These are phyloP conservation scores for Dasypolia templi DNA, from an alignment of 2,888 invertebrate species.

Conservation along the genomic window DNA sequence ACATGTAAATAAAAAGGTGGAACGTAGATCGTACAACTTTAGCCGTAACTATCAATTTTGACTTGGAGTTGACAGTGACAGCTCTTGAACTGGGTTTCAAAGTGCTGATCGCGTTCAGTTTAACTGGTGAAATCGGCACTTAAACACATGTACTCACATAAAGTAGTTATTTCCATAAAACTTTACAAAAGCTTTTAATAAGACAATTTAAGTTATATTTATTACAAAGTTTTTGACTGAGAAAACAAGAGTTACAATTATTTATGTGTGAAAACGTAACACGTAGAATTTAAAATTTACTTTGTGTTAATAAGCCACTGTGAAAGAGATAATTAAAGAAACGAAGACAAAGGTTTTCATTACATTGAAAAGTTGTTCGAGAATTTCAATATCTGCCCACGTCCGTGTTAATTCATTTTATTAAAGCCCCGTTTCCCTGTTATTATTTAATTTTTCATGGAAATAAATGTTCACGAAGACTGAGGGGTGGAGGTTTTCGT, in stretches of 20 bases:
- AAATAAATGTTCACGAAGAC: slow-evolving; percentile 32
- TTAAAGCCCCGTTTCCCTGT: slow-evolving; percentile 29
- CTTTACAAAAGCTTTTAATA: not conserved
- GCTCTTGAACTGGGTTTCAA: no score
- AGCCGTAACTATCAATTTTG: no score
- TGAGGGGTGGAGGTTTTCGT: slow-evolving; percentile 9
- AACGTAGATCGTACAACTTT: no score
- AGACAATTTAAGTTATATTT: not conserved
- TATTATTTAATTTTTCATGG: slow-evolving; percentile 21
- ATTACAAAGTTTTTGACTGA: not conserved
- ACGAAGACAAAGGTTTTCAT: slow-evolving; percentile 5
- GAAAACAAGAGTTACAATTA: not conserved
- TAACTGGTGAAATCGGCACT: no score
- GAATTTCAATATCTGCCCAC: slow-evolving; percentile 13
- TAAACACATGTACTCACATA: no score
- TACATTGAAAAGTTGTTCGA: slow-evolving; percentile 6
- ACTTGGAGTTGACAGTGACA: no score
- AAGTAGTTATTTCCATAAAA: not conserved
- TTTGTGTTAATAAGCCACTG: not conserved
- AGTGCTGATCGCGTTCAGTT: no score
- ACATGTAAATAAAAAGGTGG: no score
- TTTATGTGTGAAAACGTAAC: not conserved
- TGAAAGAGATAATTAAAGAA: not conserved
- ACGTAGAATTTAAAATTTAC: not conserved
- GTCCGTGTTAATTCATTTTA: slow-evolving; percentile 28